phyloP scores from a whole-genome alignment of 2,888 invertebrate species.

The Agriopis marginaria region DNA sequence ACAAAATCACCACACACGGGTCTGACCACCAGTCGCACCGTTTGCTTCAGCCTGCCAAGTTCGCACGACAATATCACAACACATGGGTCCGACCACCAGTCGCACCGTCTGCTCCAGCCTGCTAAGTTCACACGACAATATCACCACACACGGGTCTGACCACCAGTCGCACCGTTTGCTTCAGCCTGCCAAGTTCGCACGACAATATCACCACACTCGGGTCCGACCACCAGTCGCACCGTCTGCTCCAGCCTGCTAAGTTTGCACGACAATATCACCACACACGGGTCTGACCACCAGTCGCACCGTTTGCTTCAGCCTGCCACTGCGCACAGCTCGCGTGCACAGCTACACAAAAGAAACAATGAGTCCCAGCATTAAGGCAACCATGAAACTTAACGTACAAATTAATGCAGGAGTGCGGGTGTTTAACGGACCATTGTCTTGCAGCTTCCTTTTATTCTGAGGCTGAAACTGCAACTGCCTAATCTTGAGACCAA shows the following conservation, averaged over 20 bases:
- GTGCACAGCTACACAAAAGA: slow-evolving; percentile 66
- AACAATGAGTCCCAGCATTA: slow-evolving; percentile 67
- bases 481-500: neutral
- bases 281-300: neutral
- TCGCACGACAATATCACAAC: too few species aligned
- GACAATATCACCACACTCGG: slow-evolving; percentile 1
- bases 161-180: slow-evolving; percentile 13
- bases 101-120: too few species aligned
- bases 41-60: too few species aligned
- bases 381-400: slow-evolving; percentile 59
- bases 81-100: too few species aligned
- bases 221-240: too few species aligned
- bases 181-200: slow-evolving; percentile 41
- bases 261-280: too few species aligned
- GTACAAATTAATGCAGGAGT: slow-evolving; percentile 63
- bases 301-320: slow-evolving; percentile 24
- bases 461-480: neutral
- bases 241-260: too few species aligned
- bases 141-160: neutral
- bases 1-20: neutral
- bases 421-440: slow-evolving; percentile 32
- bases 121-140: neutral
- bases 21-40: neutral
- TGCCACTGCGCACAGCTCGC: slow-evolving; percentile 52
- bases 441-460: slow-evolving; percentile 30